Conservation (phyloP, 2,888 invertebrate genomes). For the Drosophila diplacantha region DNA sequence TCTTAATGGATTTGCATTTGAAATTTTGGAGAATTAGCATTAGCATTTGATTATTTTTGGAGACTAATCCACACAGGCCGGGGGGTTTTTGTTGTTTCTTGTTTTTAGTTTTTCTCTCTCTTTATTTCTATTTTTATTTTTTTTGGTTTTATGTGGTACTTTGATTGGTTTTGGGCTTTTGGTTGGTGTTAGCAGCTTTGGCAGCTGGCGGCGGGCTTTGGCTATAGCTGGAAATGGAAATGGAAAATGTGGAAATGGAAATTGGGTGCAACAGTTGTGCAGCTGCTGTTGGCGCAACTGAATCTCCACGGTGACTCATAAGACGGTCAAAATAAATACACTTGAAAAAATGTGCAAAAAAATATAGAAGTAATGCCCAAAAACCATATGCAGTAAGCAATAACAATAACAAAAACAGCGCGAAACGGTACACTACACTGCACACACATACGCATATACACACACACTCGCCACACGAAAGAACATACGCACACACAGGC, state of each 20-base stretch:
- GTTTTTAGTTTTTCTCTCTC: too few species aligned
- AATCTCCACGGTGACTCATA: conserved; percentile 27
- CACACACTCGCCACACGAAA: conserved; percentile 15
- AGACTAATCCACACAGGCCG: conserved; percentile 5
- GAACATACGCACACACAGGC: conserved; percentile 7
- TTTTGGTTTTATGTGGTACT: neutral
- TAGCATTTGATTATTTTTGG: conserved; percentile 10
- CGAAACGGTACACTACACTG: conserved; percentile 22
- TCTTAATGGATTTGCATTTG: conserved; percentile 10
- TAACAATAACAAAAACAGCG: conserved; percentile 27
- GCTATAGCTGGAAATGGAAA: conserved; percentile 1
- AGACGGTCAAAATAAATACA: conserved; percentile 24
- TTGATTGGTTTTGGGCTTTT: conserved; percentile 2
- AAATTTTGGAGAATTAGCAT: conserved; percentile 13
- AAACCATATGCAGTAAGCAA: conserved; percentile 14
- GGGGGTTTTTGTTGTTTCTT: neutral
- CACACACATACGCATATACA: conserved; percentile 3
- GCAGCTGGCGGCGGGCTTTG: conserved; percentile 3
- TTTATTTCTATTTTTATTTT: conserved; percentile 1
- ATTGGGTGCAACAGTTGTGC: conserved; percentile 54
- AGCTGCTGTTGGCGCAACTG: conserved; percentile 18
- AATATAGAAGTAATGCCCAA: conserved; percentile 12
- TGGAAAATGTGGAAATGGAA: conserved; percentile 15
- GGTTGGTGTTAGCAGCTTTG: conserved; percentile 4
- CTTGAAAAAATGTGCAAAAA: conserved; percentile 13